A percentile compares a stretch with the other conserved stretches of the same genome.
phyloP scores from a whole-genome alignment of 2,888 invertebrate genomes.

The Trimorus sp. region DNA sequence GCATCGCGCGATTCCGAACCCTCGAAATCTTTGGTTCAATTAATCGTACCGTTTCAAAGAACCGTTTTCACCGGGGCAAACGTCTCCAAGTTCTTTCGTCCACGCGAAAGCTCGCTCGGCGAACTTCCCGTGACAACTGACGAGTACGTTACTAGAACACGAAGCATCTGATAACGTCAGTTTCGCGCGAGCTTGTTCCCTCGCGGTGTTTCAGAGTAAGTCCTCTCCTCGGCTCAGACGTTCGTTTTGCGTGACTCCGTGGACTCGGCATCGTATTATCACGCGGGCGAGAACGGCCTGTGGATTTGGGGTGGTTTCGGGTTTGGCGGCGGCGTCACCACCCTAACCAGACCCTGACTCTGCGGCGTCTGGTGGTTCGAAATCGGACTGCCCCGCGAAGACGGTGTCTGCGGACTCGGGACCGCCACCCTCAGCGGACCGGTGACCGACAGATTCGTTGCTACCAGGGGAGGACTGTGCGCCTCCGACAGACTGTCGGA shows the following conservation, averaged over 20 bases:
- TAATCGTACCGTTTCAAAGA: background rate
- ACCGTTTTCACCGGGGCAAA: no score
- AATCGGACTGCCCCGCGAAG: slow-evolving; percentile 79
- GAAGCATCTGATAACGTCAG: slow-evolving; percentile 36
- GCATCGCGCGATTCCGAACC: background rate
- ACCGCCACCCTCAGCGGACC: slow-evolving; percentile 80
- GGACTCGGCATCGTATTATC: slow-evolving; percentile 75
- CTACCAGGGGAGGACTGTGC: slow-evolving; percentile 80
- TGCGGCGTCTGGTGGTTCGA: slow-evolving; percentile 74
- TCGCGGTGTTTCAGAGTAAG: slow-evolving; percentile 72
- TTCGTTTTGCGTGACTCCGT: slow-evolving; percentile 56
- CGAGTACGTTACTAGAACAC: slow-evolving; percentile 11
- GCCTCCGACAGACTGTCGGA: slow-evolving; percentile 80
- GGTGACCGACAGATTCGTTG: slow-evolving; percentile 80
- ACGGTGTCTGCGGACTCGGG: slow-evolving; percentile 80
- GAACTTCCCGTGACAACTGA: slow-evolving; percentile 4
- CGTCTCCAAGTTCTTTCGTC: no score
- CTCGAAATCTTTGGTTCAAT: background rate
- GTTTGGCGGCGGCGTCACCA: slow-evolving; percentile 78
- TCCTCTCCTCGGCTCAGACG: slow-evolving; percentile 57
- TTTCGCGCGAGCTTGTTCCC: slow-evolving; percentile 17
- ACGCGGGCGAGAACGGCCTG: slow-evolving; percentile 81
- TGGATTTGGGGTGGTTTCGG: slow-evolving; percentile 80
- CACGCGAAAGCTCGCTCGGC: background rate
- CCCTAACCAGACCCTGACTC: slow-evolving; percentile 76